Evolutionary conservation across 2,888 invertebrate species (phyloP), one percentile per base, ranked within the genome.

Genomic region (Patella pellucida): DNA sequence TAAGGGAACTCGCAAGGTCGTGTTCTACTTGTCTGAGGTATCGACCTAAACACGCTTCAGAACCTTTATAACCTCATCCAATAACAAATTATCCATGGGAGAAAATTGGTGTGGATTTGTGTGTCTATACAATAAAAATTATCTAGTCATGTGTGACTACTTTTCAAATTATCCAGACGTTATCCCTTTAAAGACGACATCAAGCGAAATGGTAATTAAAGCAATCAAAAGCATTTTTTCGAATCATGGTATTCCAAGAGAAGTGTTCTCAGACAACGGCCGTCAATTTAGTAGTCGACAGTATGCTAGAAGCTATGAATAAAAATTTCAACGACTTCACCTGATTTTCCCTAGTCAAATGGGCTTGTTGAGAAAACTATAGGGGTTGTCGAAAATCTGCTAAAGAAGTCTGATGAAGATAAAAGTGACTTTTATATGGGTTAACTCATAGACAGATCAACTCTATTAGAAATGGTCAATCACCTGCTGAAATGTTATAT

Each of bases 401-500:
- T 81, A 23, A 79, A 79, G 31, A 81, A 76, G 62, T 54, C 68
- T 67, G 15, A 41, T 14, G 50, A 71, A n/a, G 52, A 41, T 31
- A 68, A 31, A 31, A 67, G 72, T 69, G 74, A 73, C 50, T 69
- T 69, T 31, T 52, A 75, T 23, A 19, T 77, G 15, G 54, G 70
- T 12, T 52, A 77, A 41, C 72, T 80, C 4, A 75, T 72, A 23
- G 76, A 76, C 54, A 54, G 81, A 15, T 76, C 73, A 31, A 79
- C 79, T 15, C 78, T 76, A 11, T 56, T 77, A 50, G 73, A 54
- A 54, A 67, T 19, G 62, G 74, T 19, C 31, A 62, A 19, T 77
- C 79, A 11, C 81, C 81, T 27, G 69, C 76, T 52, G 73, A 81
- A 56, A 19, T 78, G 15, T 69, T 80, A 12, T 74, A 76, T 73